Evolutionary conservation across 2,888 invertebrate genomes (phyloP), one percentile per base, ranked within the genome.

Genomic region (Phengaris arion): DNA sequence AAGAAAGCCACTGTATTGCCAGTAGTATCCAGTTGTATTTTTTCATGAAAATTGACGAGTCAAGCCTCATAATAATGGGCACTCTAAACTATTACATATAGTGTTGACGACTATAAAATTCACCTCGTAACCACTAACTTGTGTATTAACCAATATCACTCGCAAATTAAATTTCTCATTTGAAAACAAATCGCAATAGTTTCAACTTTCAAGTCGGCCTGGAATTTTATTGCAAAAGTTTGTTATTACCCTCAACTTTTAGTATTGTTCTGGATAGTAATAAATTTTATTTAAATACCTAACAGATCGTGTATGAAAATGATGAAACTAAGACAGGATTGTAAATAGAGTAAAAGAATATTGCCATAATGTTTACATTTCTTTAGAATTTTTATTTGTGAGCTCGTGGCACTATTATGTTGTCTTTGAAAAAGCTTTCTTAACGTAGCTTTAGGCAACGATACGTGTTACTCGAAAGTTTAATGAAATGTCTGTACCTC

Each of bases 181-280:
- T 22, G 22, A 22, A 22, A 22, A 22, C 22, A 22, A 22, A 64
- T 64, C 35, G 22, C 35, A 35, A 64, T 35, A 64, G 64, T 64
- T 35, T 22, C n/a, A n/a, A n/a, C n/a, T n/a, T n/a, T n/a, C 35
- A 64, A 35, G 35, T 64, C 35, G 22, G 64, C 35, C 12, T 35
- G 35, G 22, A 64, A 35, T 64, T 64, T 64, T 35, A 64, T 64
- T 64, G 64, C 35, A 12, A 64, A 64, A 35, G 35, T 64, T 64
- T 35, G 35, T 35, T 64, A 64, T 64, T 35, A 10, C 64, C 35
- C 6, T 6, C 35, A 35, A 35, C 35, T 64, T 12, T 64, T 64
- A 35, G 12, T 64, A 2, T 64, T 64, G 35, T 64, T 64, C 12
- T 35, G 35, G 35, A 12, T 6, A 10, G 22, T 55, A 55, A 55